These are phyloP conservation scores for Magallana gigas DNA, from an alignment of 1,140 invertebrate species.

Conservation along the genomic window DNA sequence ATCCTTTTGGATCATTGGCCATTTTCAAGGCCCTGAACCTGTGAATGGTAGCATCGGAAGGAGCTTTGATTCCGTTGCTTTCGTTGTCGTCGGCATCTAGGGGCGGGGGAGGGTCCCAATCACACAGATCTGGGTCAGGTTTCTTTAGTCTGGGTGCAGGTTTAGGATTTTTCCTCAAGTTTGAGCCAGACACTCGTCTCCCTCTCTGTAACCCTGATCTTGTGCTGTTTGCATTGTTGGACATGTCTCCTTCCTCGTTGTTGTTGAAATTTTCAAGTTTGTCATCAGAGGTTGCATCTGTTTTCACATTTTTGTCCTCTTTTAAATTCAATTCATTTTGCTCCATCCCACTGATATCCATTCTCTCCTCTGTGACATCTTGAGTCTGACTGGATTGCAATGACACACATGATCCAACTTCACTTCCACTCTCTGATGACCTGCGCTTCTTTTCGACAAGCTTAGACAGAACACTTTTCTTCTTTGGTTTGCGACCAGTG, in stretches of 20 bases:
- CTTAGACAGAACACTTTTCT: conserved; percentile 72
- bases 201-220: neutral
- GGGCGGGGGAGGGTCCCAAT: conserved; percentile 36
- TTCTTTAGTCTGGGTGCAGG: conserved; percentile 56
- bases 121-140: conserved; percentile 23
- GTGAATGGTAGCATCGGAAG: conserved; percentile 66
- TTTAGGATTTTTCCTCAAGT: conserved; percentile 48
- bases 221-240: conserved; percentile 16
- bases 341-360: conserved; percentile 81
- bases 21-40: conserved; percentile 69
- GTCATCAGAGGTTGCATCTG: neutral
- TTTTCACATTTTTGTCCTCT: conserved; percentile 55
- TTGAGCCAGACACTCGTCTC: neutral
- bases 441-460: conserved; percentile 68
- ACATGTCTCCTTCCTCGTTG: neutral
- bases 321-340: conserved; percentile 78
- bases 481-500: conserved; percentile 62
- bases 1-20: conserved; percentile 62
- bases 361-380: conserved; percentile 60
- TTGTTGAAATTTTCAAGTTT: neutral
- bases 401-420: conserved; percentile 66
- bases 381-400: conserved; percentile 50
- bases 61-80: conserved; percentile 53
- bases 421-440: conserved; percentile 69
- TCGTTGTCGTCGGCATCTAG: conserved; percentile 51